Evolutionary conservation across 2,797 vertebrate genomes (phyloP).

Genomic region (Eutrigla gurnardus): DNA sequence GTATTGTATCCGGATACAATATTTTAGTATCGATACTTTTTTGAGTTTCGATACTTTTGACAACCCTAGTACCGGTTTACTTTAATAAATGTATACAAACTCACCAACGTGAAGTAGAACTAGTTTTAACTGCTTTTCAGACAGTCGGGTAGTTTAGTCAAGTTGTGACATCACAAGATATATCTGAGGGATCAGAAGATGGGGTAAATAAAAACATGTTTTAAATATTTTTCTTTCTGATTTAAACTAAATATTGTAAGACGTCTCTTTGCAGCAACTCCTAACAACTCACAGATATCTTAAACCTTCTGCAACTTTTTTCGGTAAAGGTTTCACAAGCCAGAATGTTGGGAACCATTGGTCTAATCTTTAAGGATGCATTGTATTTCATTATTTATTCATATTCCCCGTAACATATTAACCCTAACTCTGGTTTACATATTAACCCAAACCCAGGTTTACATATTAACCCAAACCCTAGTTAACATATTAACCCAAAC

Average conservation of each 20-base stretch:
- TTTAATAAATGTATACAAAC: neutral
- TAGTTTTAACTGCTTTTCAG: neutral
- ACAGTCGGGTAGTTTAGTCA: neutral
- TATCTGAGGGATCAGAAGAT: neutral
- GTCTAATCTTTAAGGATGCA: neutral
- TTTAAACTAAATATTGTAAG: neutral
- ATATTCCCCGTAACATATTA: too few species aligned
- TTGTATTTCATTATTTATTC: neutral
- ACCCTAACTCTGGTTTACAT: too few species aligned
- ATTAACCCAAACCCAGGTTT: too few species aligned
- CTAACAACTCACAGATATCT: neutral
- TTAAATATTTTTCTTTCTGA: neutral
- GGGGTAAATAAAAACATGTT: neutral
- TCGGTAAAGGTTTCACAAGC: too few species aligned
- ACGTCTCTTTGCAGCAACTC: neutral
- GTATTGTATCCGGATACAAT: too few species aligned
- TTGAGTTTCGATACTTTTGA: too few species aligned
- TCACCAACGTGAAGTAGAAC: neutral
- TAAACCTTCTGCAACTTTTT: too few species aligned
- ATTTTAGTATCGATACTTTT: too few species aligned
- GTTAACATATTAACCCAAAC: too few species aligned
- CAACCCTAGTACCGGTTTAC: neutral
- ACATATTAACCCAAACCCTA: too few species aligned
- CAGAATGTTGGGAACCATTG: neutral
- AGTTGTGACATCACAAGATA: neutral